Percentiles rank a stretch among this genome's conserved stretches.
phyloP scores from a whole-genome alignment of 2,113 vertebrate genomes.

The Oreochromis tanganicae region DNA sequence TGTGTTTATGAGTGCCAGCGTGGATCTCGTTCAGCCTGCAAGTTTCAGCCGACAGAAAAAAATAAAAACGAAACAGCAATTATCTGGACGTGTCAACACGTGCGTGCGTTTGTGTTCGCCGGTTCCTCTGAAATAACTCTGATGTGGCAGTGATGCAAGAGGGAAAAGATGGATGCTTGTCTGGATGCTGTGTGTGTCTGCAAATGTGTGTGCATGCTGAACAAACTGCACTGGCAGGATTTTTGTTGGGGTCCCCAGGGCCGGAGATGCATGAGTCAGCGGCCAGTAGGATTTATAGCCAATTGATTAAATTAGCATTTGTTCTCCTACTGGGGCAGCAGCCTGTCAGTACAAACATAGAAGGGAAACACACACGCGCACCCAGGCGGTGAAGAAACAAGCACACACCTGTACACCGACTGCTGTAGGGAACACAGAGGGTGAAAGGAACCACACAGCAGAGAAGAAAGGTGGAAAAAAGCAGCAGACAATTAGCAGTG shows the following conservation, averaged over 20 bases:
- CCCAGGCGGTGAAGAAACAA: not conserved
- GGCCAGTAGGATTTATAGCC: slow-evolving; percentile 87
- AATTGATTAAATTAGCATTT: slow-evolving; percentile 99
- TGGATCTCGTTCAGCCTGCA: slow-evolving; percentile 4
- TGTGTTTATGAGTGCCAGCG: not conserved
- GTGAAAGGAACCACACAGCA: not conserved
- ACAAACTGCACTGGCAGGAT: slow-evolving; percentile 76
- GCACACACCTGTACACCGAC: slow-evolving; percentile 22
- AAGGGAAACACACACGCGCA: not conserved
- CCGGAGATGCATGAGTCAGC: slow-evolving; percentile 88
- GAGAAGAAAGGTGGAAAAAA: not conserved
- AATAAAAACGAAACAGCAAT: not conserved
- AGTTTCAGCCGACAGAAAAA: slow-evolving; percentile 1
- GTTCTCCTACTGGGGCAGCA: slow-evolving; percentile 80
- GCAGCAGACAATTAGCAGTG: slow-evolving; percentile 44
- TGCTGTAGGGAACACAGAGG: not conserved
- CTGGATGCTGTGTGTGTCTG: not conserved
- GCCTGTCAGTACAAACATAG: slow-evolving; percentile 59
- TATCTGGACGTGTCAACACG: slow-evolving; percentile 23
- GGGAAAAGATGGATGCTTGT: slow-evolving; percentile 23
- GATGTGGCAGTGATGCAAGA: slow-evolving; percentile 23
- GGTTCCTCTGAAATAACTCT: not conserved
- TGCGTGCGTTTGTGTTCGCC: not conserved
- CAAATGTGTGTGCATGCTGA: slow-evolving; percentile 5
- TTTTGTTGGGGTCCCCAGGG: slow-evolving; percentile 74